These are phyloP conservation scores for Sepioteuthis lessoniana DNA, from an alignment of 2,888 invertebrate genomes.

Conservation along the genomic window DNA sequence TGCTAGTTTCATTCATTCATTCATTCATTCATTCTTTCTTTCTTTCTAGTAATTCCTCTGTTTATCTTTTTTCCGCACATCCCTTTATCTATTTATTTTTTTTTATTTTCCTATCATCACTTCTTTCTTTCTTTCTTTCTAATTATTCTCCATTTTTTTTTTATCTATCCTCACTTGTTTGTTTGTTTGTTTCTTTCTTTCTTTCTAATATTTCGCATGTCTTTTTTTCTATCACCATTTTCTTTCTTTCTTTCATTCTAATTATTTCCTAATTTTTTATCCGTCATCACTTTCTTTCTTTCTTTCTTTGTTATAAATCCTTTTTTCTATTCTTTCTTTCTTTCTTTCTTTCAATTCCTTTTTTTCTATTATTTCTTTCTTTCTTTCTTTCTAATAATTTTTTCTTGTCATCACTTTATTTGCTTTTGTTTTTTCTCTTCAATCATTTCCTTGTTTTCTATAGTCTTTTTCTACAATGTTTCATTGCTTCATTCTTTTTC, in stretches of 20 bases:
- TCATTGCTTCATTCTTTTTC: no score
- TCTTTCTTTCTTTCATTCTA: background rate
- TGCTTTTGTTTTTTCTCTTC: no score
- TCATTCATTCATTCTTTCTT: no score
- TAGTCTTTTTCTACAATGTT: no score
- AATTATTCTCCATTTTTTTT: background rate
- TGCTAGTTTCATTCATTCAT: background rate
- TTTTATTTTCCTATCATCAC: background rate
- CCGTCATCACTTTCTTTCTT: background rate
- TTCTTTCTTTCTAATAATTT: background rate
- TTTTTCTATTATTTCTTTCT: background rate
- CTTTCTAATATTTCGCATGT: no score
- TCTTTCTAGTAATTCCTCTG: no score
- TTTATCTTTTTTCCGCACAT: no score
- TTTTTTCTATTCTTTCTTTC: no score
- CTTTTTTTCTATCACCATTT: background rate
- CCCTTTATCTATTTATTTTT: fast-evolving
- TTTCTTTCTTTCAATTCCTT: background rate
- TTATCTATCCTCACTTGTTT: background rate
- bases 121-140: background rate
- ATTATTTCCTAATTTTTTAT: background rate
- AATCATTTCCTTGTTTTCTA: no score
- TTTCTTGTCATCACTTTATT: no score
- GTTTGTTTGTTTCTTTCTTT: background rate
- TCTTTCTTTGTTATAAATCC: no score